phyloP scores from a whole-genome alignment of 1,140 invertebrate species.

The Drosophila nigromelanica region DNA sequence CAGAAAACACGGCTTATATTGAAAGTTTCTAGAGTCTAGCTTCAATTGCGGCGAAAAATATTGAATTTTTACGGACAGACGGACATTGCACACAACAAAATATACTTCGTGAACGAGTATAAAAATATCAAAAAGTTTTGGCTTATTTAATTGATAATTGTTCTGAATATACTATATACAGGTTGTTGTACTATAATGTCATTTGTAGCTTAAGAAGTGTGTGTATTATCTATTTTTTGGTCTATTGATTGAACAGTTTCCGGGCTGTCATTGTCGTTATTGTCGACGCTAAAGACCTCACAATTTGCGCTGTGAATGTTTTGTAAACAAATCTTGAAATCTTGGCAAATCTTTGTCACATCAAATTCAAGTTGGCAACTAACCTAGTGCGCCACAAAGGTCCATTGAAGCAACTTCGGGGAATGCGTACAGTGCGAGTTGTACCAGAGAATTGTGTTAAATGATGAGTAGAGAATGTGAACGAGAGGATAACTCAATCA shows the following conservation, averaged over 20 bases:
- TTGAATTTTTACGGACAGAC: too few species aligned
- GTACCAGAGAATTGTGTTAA: constrained; percentile 21
- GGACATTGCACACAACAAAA: too few species aligned
- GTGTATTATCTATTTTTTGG: constrained; percentile 1
- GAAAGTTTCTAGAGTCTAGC: too few species aligned
- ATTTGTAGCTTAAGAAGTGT: background rate
- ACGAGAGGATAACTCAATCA: constrained; percentile 66
- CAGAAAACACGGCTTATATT: too few species aligned
- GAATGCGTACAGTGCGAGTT: constrained; percentile 16
- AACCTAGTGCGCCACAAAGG: constrained; percentile 12
- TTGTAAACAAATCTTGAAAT: constrained; percentile 14
- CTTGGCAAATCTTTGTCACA: constrained; percentile 15
- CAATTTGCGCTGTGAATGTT: constrained; percentile 20
- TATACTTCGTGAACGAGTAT: too few species aligned
- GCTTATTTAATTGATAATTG: too few species aligned
- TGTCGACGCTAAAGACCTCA: constrained; percentile 19
- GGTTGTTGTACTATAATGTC: background rate
- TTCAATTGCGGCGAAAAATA: too few species aligned
- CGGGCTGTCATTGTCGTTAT: constrained; percentile 30
- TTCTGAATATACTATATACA: too few species aligned
- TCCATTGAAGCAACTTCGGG: constrained; percentile 26
- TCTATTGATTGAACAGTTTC: constrained; percentile 46
- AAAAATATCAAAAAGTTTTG: too few species aligned
- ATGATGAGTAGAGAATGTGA: constrained; percentile 11
- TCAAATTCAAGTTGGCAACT: constrained; percentile 28